A percentile compares a stretch with the other conserved stretches of the same genome.
Evolutionary conservation across 2,113 vertebrate genomes (phyloP).

Genomic region (Callorhinus ursinus): DNA sequence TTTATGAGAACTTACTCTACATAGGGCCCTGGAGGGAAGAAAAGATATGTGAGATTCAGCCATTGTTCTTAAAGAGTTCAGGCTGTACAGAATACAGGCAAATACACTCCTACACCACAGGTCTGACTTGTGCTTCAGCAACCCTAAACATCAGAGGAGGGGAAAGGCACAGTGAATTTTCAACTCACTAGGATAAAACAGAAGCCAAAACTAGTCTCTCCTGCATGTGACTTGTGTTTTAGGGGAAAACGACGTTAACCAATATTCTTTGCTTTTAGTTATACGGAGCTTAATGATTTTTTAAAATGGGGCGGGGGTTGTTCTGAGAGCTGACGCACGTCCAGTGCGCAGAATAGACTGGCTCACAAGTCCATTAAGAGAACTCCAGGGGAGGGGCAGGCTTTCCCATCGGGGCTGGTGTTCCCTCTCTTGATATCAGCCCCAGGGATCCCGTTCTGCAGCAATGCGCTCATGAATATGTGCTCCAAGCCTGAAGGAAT

Average conservation of each 20-base stretch:
- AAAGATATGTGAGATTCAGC: neutral
- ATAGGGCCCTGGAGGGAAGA: neutral
- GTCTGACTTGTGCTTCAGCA: neutral
- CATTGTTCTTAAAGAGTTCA: neutral
- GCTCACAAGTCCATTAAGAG: neutral
- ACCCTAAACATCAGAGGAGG: neutral
- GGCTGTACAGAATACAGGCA: neutral
- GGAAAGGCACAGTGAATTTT: constrained; percentile 23
- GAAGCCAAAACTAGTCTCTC: neutral
- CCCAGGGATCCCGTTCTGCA: constrained; percentile 15
- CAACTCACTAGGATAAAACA: neutral
- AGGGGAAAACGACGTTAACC: neutral
- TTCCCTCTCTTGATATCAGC: constrained; percentile 25
- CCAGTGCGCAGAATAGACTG: accelerated
- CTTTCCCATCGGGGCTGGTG: neutral
- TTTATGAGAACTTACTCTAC: neutral
- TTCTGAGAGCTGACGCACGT: neutral
- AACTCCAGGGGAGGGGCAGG: neutral
- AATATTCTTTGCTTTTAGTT: neutral
- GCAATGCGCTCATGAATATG: neutral
- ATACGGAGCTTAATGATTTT: neutral
- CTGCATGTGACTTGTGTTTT: neutral
- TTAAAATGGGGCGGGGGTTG: neutral
- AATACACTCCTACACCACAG: neutral
- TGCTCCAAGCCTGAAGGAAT: constrained; percentile 69